Base-by-base conservation (phyloP, 2,113 vertebrate species). In the Aix galericulata region DNA sequence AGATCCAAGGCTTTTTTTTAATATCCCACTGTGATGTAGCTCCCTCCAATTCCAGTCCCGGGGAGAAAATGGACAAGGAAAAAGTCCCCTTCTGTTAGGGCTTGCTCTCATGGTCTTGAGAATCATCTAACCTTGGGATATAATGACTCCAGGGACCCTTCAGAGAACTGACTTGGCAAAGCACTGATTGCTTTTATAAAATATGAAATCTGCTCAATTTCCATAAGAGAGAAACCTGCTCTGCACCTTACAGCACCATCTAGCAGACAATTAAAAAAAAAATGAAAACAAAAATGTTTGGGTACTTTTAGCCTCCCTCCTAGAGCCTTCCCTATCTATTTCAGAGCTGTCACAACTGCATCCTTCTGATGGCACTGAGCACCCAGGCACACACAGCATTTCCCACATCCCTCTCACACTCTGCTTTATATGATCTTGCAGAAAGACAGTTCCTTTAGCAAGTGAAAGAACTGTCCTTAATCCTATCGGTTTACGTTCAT, bases 331-430 rank as follows among this genome's bases (percentile, higher is more conserved):
- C 18, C 63, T 13, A 27, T 38, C 38, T 74, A 3, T 71, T 2
- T 66, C 42, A 75, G 46, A 80, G 15, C n/a, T 72, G 55, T 23
- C 53, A 50, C 26, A 89, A 23, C 67, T 53, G 42, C 53, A 27
- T 75, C 32, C 15, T 32, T 32, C 29, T 36, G 32, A 64, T 13
- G 21, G 38, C 17, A 68, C 36, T 0, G 3, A 67, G 26, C 40
- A 36, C 17, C 20, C 0, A 1, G 7, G n/a, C 14, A 11, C 31
- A 68, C 2, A 1, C 1, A 13, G 27, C 68, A 36, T 42, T 55
- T 92, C 56, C 62, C 56, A 34, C 6, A 1, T 38, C 69, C 46
- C 52, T 8, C 13, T 63, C 38, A 29, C 62, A 29, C 62, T 13
- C 8, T 23, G 18, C 62, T 64, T 64, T 29, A 20, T 27, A 16